These are phyloP conservation scores for Tinamus major DNA, from an alignment of 2,797 vertebrate species.

Conservation along the genomic window DNA sequence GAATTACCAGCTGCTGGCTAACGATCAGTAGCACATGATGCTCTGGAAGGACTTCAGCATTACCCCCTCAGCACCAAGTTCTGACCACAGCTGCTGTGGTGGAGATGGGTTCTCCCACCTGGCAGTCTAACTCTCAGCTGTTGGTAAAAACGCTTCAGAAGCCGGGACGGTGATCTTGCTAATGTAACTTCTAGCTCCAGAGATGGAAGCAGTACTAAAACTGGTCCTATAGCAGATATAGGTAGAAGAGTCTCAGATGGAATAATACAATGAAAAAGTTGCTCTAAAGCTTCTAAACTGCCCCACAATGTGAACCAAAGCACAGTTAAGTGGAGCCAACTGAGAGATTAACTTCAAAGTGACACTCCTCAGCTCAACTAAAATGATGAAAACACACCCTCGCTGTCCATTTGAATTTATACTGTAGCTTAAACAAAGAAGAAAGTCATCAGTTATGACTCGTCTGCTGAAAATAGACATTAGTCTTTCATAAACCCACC, in stretches of 20 bases:
- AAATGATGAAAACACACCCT: background rate
- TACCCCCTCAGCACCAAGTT: background rate
- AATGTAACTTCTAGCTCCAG: background rate
- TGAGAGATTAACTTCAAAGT: background rate
- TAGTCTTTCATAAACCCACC: background rate
- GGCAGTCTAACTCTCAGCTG: background rate
- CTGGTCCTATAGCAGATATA: background rate
- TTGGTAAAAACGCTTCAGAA: background rate
- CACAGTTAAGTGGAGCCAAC: background rate
- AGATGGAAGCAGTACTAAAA: background rate
- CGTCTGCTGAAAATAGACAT: background rate
- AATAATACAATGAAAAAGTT: background rate
- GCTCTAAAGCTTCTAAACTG: background rate
- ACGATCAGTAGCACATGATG: accelerated
- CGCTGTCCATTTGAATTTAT: background rate
- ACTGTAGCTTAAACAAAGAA: background rate
- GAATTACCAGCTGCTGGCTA: background rate
- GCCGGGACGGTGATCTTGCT: background rate
- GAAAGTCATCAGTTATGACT: background rate
- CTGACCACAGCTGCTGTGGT: background rate
- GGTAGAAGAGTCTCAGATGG: too few relatives aligned
- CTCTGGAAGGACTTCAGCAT: background rate
- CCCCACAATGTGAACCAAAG: background rate
- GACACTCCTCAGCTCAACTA: background rate
- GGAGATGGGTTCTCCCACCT: background rate